Conservation (phyloP, 2,888 invertebrate genomes). For the Drosophila recens region DNA sequence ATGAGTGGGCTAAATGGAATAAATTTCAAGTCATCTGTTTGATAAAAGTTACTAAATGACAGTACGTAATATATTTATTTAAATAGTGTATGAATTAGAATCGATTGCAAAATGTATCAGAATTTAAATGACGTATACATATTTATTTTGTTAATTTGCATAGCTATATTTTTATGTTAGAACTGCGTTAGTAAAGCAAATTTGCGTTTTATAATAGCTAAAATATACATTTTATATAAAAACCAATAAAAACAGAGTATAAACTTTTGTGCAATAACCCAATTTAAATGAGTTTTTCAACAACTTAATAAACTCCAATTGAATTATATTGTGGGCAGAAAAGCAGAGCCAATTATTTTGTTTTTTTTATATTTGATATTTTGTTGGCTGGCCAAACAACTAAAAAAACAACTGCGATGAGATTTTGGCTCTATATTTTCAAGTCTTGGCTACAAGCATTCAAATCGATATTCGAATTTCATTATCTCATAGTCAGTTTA, state of each 20-base stretch:
- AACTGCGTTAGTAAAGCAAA: slow-evolving; percentile 10
- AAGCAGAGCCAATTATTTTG: slow-evolving; percentile 12
- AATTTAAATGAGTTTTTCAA: background rate
- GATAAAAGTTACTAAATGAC: slow-evolving; percentile 12
- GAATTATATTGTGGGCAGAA: slow-evolving; percentile 7
- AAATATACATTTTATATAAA: background rate
- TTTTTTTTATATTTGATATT: slow-evolving; percentile 3
- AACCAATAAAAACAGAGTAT: background rate
- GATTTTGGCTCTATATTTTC: slow-evolving; percentile 11
- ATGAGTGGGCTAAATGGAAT: slow-evolving; percentile 7
- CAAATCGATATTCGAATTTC: slow-evolving; percentile 53
- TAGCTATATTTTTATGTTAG: background rate
- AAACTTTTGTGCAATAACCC: background rate
- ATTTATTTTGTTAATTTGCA: background rate
- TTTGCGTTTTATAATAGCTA: background rate
- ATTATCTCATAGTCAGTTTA: background rate
- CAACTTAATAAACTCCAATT: slow-evolving; percentile 1
- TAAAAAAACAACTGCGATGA: slow-evolving; percentile 3
- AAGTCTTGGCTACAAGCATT: slow-evolving; percentile 5
- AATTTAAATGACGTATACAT: background rate
- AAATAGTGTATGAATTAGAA: background rate
- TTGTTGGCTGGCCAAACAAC: slow-evolving; percentile 9
- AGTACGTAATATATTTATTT: background rate
- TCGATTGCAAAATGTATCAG: background rate
- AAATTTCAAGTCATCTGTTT: background rate